Conservation (phyloP, 2,113 vertebrate genomes). For the Pao palembangensis region DNA sequence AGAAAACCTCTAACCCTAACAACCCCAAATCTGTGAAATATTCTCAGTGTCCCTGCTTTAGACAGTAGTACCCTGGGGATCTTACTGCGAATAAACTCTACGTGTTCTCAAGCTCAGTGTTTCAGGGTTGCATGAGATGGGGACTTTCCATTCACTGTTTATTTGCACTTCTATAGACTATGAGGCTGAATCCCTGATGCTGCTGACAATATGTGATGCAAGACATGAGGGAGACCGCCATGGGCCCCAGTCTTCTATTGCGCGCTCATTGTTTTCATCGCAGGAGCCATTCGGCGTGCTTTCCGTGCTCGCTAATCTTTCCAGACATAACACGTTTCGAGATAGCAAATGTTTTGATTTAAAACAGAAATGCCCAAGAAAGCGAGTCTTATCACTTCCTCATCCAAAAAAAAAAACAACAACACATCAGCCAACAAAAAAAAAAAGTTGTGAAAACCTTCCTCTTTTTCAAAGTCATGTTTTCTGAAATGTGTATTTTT, state of each 20-base stretch:
- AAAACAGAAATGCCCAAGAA: conserved; percentile 10
- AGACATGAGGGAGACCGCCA: not conserved
- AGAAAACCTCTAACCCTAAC: conserved; percentile 14
- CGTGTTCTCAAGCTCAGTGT: conserved; percentile 48
- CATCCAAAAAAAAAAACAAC: not conserved
- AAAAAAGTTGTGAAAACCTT: not conserved
- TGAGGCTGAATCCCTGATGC: conserved; percentile 5
- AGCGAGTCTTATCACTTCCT: conserved; percentile 2
- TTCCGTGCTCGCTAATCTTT: not conserved
- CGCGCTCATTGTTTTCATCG: not conserved
- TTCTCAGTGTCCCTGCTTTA: conserved; percentile 8
- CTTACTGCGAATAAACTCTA: conserved; percentile 35
- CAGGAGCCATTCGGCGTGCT: not conserved
- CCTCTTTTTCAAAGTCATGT: conserved; percentile 6
- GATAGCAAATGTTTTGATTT: conserved; percentile 1
- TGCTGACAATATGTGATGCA: not conserved
- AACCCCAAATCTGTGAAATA: conserved; percentile 21
- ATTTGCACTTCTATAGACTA: conserved; percentile 6
- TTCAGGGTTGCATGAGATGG: conserved; percentile 9
- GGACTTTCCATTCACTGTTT: conserved; percentile 44
- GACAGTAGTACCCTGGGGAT: conserved; percentile 30
- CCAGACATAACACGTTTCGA: not conserved
- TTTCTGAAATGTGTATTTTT: conserved; percentile 29
- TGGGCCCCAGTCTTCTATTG: too few species aligned
- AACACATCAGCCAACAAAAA: not conserved